phyloP scores from a whole-genome alignment of 2,888 invertebrate genomes.

The Poecilus cupreus region DNA sequence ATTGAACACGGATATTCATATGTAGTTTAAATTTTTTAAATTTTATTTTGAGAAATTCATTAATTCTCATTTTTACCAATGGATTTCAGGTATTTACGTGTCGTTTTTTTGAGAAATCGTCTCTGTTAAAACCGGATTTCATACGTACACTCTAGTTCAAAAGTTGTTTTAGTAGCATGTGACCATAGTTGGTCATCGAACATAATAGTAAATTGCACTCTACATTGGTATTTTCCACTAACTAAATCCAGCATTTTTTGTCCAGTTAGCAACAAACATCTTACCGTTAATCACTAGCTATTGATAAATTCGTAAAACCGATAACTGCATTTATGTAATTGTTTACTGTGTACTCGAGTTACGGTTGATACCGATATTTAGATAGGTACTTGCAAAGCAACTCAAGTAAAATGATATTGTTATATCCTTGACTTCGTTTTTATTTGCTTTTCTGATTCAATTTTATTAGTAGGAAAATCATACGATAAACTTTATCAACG shows the following conservation, averaged over 20 bases:
- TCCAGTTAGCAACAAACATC: constrained; percentile 29
- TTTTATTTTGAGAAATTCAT: constrained; percentile 10
- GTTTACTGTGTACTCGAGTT: constrained; percentile 28
- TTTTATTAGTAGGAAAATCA: not conserved
- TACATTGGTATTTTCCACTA: constrained; percentile 43
- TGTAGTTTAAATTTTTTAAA: not conserved
- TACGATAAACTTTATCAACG: not conserved
- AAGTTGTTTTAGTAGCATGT: constrained; percentile 47
- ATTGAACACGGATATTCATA: not conserved
- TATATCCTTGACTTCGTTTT: constrained; percentile 13
- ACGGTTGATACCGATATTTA: constrained; percentile 4
- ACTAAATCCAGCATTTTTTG: constrained; percentile 37
- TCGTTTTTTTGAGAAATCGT: constrained; percentile 54
- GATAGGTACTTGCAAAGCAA: not conserved
- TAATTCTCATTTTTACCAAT: constrained; percentile 10
- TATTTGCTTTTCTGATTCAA: not conserved
- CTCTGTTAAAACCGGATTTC: constrained; percentile 54
- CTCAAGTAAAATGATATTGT: constrained; percentile 14
- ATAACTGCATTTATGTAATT: constrained; percentile 46
- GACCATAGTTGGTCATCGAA: constrained; percentile 48
- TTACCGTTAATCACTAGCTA: constrained; percentile 38
- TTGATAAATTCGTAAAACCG: constrained; percentile 42
- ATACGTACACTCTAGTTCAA: constrained; percentile 51
- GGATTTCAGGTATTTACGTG: constrained; percentile 37
- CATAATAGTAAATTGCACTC: constrained; percentile 40